Base-by-base conservation (phyloP, 2,888 invertebrate genomes). In the Andrena haemorrhoa region DNA sequence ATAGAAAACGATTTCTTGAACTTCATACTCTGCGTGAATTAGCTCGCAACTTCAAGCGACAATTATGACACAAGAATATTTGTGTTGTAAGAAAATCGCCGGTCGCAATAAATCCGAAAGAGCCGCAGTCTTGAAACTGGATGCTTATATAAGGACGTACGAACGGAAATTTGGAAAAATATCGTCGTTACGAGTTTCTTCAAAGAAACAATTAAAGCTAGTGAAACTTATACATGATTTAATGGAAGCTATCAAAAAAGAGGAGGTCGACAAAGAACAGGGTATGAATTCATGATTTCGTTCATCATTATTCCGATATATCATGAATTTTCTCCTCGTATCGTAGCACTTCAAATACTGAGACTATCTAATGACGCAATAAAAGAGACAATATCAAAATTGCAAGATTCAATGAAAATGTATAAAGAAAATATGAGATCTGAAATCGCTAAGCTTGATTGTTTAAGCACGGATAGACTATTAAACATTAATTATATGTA, bases 391-490 rank as follows among this genome's bases (percentile, higher is more conserved):
- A 85, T 82, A 41, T 76, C 64, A 2, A 75, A 82, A 41, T 84
- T 85, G 41, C 70, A 81, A 68, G 74, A 84, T 60, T 82, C 85
- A 1, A 78, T 72, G 71, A 79, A 73, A 66, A 29, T 33, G 10
- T 75, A 60, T 29, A 74, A 78, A 41, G 73, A 74, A 60, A 82
- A 2, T 10, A 56, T 79, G 20, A 75, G 31, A 51, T 33, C 23
- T 2, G 84, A 84, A 73, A 68, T 79, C 16, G 66, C 70, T 1
- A 84, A 76, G 20, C 10, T 84, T 1, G 78, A 85, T 12, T 70
- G n/a, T 47, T 68, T 84, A 10, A 82, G 73, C n/a, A 85, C 85
- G 20, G 76, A 85, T 23, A 70, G 85, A 31, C 82, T 84, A 71
- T 61, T 84, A 71, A 76, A 47, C n/a, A 75, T 85, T 68, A 63